A percentile compares a stretch with the other conserved stretches of the same genome.
Conservation (phyloP, 2,888 invertebrate genomes). For the Dusona sp. region DNA sequence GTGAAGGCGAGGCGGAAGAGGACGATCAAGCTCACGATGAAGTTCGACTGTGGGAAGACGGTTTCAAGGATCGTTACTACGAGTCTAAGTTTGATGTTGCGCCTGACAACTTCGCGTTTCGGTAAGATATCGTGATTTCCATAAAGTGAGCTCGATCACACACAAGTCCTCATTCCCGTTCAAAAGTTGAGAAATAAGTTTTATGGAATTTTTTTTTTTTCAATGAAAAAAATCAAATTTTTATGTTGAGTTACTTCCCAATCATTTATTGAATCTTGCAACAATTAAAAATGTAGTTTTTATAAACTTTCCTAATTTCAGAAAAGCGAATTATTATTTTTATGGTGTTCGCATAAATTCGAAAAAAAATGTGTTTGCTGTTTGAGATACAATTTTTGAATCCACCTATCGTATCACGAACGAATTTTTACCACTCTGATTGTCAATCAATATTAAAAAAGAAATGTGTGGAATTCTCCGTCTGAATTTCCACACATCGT, state of each 20-base stretch:
- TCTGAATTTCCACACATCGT: no score
- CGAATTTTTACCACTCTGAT: no score
- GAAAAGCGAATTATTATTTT: no score
- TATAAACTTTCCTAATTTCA: no score
- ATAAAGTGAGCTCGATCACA: not conserved
- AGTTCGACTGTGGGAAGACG: constrained; percentile 97
- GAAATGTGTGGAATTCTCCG: no score
- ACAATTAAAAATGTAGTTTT: no score
- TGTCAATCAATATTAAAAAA: no score
- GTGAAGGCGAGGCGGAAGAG: constrained; percentile 86
- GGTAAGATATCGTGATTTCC: constrained; percentile 84
- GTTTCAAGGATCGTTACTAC: constrained; percentile 99
- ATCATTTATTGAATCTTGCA: not conserved
- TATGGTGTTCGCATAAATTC: no score
- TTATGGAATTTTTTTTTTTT: constrained; percentile 7
- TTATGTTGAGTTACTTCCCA: not conserved
- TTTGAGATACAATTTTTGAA: no score
- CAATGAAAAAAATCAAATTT: not conserved
- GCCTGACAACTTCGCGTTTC: constrained; percentile 91
- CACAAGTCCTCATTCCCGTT: not conserved
- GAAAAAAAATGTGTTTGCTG: no score
- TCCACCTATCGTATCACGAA: no score
- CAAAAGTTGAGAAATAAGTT: not conserved
- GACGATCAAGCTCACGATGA: constrained; percentile 94
- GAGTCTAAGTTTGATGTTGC: constrained; percentile 96